phyloP scores from a whole-genome alignment of 2,888 invertebrate genomes.

The Dromius quadrimaculatus region DNA sequence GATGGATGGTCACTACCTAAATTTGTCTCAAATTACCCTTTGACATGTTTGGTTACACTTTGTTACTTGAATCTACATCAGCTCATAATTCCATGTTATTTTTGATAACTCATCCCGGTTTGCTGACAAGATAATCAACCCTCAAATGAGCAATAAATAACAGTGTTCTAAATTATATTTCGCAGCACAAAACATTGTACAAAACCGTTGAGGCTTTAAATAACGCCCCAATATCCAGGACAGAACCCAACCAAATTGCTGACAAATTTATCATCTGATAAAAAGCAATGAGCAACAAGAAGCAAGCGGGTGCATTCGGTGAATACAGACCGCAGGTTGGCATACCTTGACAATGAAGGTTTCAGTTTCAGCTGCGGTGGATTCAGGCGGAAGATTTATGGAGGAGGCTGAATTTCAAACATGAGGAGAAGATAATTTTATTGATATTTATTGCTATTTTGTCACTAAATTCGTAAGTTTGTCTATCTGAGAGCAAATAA shows the following conservation, averaged over 20 bases:
- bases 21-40: too few relatives aligned
- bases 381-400: neutral
- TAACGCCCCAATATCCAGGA: neutral
- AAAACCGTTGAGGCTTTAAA: neutral
- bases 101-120: neutral
- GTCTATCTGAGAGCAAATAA: too few relatives aligned
- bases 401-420: too few relatives aligned
- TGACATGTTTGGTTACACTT: too few relatives aligned
- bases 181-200: neutral
- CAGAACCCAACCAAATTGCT: slow-evolving; percentile 5
- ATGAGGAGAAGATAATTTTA: too few relatives aligned
- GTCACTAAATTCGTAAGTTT: too few relatives aligned
- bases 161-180: neutral
- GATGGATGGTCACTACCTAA: too few relatives aligned
- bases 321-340: too few relatives aligned
- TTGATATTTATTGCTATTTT: too few relatives aligned
- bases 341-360: neutral
- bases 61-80: too few relatives aligned
- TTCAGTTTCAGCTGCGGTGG: neutral
- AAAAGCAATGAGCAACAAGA: neutral
- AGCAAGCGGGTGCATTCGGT: neutral
- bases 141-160: neutral
- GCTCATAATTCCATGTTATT: too few relatives aligned
- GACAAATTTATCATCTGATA: slow-evolving; percentile 8
- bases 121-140: neutral